A percentile compares a stretch with the other conserved stretches of the same genome.
Conservation (phyloP, 2,797 vertebrate genomes). For the Lycodopsis pacificus region DNA sequence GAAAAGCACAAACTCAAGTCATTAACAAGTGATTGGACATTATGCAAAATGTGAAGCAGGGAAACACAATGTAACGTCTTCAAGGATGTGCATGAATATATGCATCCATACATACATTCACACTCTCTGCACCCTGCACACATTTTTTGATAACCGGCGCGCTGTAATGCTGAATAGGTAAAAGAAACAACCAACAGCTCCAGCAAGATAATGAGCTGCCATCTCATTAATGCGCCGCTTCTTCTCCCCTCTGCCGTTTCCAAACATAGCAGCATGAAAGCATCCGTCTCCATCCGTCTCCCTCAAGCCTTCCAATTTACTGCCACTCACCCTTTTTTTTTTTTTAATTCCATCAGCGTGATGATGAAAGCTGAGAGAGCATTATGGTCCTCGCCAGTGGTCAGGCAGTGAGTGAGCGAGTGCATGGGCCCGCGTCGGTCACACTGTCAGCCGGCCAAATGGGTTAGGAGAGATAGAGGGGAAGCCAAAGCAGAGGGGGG, state of each 20-base stretch:
- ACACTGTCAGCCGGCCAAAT: constrained; percentile 70
- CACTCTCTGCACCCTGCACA: constrained; percentile 8
- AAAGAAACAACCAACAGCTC: constrained; percentile 32
- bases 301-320: constrained; percentile 52
- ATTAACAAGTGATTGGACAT: constrained; percentile 29
- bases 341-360: constrained; percentile 63
- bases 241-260: constrained; percentile 36
- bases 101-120: constrained; percentile 9
- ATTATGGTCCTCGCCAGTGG: constrained; percentile 61
- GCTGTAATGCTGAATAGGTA: constrained; percentile 19
- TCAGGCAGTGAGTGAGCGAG: constrained; percentile 64
- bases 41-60: constrained; percentile 6
- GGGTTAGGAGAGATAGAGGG: constrained; percentile 53
- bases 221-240: constrained; percentile 61
- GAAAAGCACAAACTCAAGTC: constrained; percentile 23
- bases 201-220: constrained; percentile 62
- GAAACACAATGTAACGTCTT: constrained; percentile 15
- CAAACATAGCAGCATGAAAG: constrained; percentile 55
- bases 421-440: constrained; percentile 57
- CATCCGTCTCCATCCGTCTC: constrained; percentile 59
- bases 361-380: constrained; percentile 73
- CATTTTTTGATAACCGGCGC: constrained; percentile 1
- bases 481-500: constrained; percentile 3
- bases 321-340: constrained; percentile 67
- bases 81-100: constrained; percentile 22